Evolutionary conservation across 2,113 vertebrate genomes (phyloP).

Genomic region (Chauna torquata): DNA sequence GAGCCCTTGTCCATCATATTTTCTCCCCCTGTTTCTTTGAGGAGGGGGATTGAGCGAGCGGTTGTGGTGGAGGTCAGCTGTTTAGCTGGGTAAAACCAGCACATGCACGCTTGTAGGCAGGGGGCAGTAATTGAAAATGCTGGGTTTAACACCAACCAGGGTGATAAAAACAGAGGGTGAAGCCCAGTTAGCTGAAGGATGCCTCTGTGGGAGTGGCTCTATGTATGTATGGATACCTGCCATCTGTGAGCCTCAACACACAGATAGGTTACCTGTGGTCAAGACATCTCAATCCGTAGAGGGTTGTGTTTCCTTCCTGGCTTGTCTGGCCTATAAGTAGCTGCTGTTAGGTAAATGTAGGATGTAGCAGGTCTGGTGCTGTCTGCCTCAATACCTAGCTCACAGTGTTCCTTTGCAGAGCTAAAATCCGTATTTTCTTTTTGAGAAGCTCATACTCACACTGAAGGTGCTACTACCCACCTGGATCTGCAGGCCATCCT

Average conservation of each 20-base stretch:
- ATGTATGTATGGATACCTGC: rapidly evolving
- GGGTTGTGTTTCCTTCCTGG: background rate
- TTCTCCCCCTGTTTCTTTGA: too few relatives aligned
- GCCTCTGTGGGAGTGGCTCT: background rate
- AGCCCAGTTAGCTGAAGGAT: background rate
- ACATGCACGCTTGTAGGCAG: background rate
- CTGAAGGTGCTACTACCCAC: background rate
- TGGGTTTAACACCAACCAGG: background rate
- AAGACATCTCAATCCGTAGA: background rate
- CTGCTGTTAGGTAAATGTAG: background rate
- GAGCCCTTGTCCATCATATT: too few relatives aligned
- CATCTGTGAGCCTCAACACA: background rate
- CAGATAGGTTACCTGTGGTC: rapidly evolving
- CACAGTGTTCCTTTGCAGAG: background rate
- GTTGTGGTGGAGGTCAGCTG: too few relatives aligned
- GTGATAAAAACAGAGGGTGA: background rate
- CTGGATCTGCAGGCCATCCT: background rate
- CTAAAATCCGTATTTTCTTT: background rate
- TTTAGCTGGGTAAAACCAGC: too few relatives aligned
- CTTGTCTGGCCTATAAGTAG: background rate
- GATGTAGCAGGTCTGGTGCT: background rate
- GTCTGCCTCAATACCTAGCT: background rate
- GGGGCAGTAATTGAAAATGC: background rate
- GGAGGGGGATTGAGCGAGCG: too few relatives aligned
- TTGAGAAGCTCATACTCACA: background rate